Base-by-base conservation (phyloP, 2,113 vertebrate genomes). In the Gymnobelideus leadbeateri region DNA sequence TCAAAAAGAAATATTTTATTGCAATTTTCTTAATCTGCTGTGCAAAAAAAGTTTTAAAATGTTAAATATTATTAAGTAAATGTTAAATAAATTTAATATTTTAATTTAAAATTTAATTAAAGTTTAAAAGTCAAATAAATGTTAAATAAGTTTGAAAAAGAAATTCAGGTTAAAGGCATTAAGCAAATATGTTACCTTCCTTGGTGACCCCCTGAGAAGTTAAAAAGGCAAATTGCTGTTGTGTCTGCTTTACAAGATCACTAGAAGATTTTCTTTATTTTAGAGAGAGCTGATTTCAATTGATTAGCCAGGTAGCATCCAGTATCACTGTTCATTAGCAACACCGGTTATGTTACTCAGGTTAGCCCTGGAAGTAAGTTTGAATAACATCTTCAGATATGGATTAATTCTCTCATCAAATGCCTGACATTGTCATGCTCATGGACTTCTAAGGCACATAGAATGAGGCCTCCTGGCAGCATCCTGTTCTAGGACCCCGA, bases 391-490 rank as follows among this genome's bases (percentile, higher is more conserved):
- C 93, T 24, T 43, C 50, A 55, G 53, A 93, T 95, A 96, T 93
- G 95, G 89, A 97, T 97, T 98, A 96, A 55, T 57, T 96, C 21
- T 4, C 14, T 90, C 96, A 84, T 92, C 47, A 47, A 92, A 90
- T 3, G 93, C 97, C 93, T 89, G 95, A 97, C 93, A 31, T 89
- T 96, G 92, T 91, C 23, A 54, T 95, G 93, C 57, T 89, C 55
- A 9, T 14, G 26, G 91, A 97, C 98, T 96, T 68, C 94, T 98
- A 98, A 98, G 98, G 98, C 98, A 98, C 98, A 2, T 98, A 93
- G 43, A 49, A 8, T 50, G 47, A 28, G 89, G 46, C 11, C 96
- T 97, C 97, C 91, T 95, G 93, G 90, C 54, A 93, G 95, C 61
- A 92, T 94, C 94, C 61, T 96, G 52, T 43, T 96, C 97, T 97